phyloP scores from a whole-genome alignment of 2,797 vertebrate genomes.

The Hapalemur alaotrensis region DNA sequence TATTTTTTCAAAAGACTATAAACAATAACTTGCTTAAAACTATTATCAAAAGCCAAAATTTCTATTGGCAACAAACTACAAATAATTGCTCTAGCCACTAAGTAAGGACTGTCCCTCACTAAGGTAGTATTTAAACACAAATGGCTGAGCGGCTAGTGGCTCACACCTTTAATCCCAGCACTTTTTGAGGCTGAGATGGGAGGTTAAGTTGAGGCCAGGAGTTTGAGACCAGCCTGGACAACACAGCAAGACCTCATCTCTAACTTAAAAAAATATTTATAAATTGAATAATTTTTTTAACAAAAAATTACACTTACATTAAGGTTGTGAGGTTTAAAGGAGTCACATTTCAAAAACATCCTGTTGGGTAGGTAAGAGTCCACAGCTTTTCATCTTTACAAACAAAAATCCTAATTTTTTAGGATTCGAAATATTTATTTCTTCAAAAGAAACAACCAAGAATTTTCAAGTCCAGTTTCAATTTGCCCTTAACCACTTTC shows the following conservation, averaged over 20 bases:
- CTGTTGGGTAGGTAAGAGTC: slow-evolving; percentile 35
- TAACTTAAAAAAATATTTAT: background rate
- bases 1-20: slow-evolving; percentile 42
- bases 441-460: slow-evolving; percentile 55
- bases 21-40: slow-evolving; percentile 63
- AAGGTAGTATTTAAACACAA: background rate
- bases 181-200: background rate
- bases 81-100: slow-evolving; percentile 64
- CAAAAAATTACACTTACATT: background rate
- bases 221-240: background rate
- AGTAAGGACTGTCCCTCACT: slow-evolving; percentile 56
- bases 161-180: background rate
- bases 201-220: background rate
- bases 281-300: slow-evolving; percentile 9
- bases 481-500: slow-evolving; percentile 48
- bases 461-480: slow-evolving; percentile 54
- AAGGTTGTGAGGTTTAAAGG: slow-evolving; percentile 54
- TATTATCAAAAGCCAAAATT: slow-evolving; percentile 66
- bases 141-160: background rate
- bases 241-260: background rate
- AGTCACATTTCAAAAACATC: slow-evolving; percentile 52
- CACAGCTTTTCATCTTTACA: slow-evolving; percentile 60
- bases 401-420: slow-evolving; percentile 54
- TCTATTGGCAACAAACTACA: slow-evolving; percentile 68
- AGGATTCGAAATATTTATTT: slow-evolving; percentile 54